Evolutionary conservation across 2,113 vertebrate genomes (phyloP), one percentile per base, ranked within the genome.

Genomic region (Elephas maximus): DNA sequence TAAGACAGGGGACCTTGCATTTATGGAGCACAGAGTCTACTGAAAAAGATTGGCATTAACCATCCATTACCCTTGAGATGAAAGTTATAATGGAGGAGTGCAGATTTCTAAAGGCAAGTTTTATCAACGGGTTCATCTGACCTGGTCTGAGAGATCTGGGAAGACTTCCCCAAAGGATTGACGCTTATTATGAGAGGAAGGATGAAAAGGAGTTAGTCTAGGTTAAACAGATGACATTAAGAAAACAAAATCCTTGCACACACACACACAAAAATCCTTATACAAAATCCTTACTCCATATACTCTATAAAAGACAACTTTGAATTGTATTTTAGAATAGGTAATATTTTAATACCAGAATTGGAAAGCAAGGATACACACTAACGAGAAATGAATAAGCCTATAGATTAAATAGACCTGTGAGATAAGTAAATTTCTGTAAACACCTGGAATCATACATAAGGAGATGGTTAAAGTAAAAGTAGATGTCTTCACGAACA

Each of bases 391-490:
- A 86, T 82, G 15, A 82, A 88, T 45, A 2, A 17, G 41, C 30
- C 41, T 88, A 37, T 26, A 77, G 23, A 90, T 86, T 45, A n/a
- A 91, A 60, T 17, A 44, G 86, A 92, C 60, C 76, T 15, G 15
- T 73, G 17, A 83, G 4, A n/a, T 37, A 78, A 15, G 44, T 88
- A 84, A 8, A 60, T 77, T 88, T 65, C n/a, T 51, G 4, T 73
- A 85, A 77, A 69, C 5, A 95, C 45, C 74, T 9, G 12, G 93
- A 93, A 89, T 82, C 41, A 8, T 60, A 79, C 28, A 48, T 17
- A 88, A 97, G 76, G 28, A 78, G 5, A 73, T 44, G 37, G 17
- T 8, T 90, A 85, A 81, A 57, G 24, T 67, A 95, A 94, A 81
- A 77, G 3, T 17, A 92, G 18, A 78, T 1, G 2, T 62, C 24